These are phyloP conservation scores for Hemichromis elongatus DNA, from an alignment of 2,113 vertebrate genomes.

Conservation along the genomic window DNA sequence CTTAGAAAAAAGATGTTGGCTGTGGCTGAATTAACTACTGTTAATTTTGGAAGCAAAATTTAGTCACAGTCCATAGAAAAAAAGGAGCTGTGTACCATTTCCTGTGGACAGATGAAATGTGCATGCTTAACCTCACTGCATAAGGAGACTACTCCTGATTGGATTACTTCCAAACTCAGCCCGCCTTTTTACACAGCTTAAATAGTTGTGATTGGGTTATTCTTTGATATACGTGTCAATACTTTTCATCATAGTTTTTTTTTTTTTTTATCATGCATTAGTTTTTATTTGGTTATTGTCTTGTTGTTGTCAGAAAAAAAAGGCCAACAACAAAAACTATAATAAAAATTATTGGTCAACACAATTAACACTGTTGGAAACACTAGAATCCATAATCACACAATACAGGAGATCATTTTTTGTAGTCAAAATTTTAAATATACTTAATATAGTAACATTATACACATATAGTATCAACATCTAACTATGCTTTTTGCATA, in stretches of 20 bases:
- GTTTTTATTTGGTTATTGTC: accelerated
- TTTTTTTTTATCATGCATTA: neutral
- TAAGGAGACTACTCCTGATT: neutral
- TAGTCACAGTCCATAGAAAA: neutral
- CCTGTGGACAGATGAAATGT: neutral
- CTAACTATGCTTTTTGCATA: neutral
- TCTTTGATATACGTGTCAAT: neutral
- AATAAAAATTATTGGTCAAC: neutral
- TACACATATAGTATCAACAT: neutral
- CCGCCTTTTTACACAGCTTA: neutral
- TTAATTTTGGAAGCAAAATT: neutral
- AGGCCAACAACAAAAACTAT: accelerated
- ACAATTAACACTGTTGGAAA: neutral
- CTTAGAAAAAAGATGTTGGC: too few relatives aligned
- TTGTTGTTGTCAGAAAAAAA: neutral
- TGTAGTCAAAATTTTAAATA: neutral
- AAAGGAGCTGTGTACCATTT: neutral
- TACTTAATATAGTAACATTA: neutral
- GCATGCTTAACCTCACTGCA: neutral
- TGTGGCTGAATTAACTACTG: neutral
- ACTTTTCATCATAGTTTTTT: neutral
- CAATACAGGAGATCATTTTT: neutral
- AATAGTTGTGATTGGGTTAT: neutral
- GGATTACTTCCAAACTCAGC: neutral
- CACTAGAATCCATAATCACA: neutral